Evolutionary conservation across 2,888 invertebrate genomes (phyloP), one percentile per base, ranked within the genome.

Genomic region (Hydriomena furcata): DNA sequence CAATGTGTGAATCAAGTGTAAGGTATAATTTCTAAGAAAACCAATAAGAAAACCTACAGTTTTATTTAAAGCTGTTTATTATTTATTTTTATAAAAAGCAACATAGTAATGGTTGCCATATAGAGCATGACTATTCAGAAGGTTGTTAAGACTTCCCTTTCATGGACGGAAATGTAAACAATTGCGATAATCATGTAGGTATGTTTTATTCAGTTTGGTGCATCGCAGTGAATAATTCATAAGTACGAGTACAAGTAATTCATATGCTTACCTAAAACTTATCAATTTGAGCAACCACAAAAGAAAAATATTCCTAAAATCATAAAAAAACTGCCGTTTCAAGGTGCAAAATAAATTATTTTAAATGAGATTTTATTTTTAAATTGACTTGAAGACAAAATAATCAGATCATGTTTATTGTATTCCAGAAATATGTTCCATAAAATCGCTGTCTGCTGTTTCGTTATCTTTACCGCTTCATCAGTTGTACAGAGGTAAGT

Each of bases 401-500:
- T 47, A 12, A 31, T 25, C 28, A 12, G 0, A 43, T 17, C 13
- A 21, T 34, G 25, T 17, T 46, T 34, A 52, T 64, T 73, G 63
- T 60, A 44, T 86, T 87, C 66, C 87, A 89, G 89, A 71, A 81
- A 65, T 62, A 84, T 80, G 81, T 67, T 63, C 62, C 69, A 68
- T 52, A 76, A 68, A 61, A 54, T 71, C 52, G 55, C 65, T 51
- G 28, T 76, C 44, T 76, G 66, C 61, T 71, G 71, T 63, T 68
- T 76, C 52, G 65, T 76, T 61, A 64, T 76, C 46, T 55, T 86
- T 60, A 61, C 73, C 38, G 63, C 71, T 25, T 76, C 80, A 27
- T 71, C 73, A 47, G 57, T 73, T 40, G 69, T 83, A 59, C 79
- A 82, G 74, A 76, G 88, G 89, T 89, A 71, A 24, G 44, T 36